Evolutionary conservation across 2,113 vertebrate genomes (phyloP).

Genomic region (Podilymbus podiceps): DNA sequence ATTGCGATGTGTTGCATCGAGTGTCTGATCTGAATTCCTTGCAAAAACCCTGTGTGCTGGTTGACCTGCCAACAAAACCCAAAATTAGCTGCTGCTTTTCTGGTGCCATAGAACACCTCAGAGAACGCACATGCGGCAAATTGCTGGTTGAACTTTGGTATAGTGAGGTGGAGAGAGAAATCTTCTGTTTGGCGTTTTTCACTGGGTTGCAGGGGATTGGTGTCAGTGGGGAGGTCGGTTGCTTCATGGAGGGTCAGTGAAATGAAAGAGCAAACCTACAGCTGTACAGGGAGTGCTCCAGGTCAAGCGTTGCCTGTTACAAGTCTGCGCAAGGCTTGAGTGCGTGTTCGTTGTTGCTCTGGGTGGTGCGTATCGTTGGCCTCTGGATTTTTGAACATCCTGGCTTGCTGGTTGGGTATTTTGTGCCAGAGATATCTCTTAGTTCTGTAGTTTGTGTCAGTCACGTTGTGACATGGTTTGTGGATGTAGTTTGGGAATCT

Average conservation of each 20-base stretch:
- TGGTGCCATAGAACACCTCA: accelerated
- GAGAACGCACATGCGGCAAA: accelerated
- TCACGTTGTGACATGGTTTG: accelerated
- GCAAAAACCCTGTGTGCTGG: not conserved
- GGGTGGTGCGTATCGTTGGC: accelerated
- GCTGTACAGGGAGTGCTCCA: not conserved
- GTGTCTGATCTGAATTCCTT: not conserved
- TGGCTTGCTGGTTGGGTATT: not conserved
- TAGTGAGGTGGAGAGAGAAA: not conserved
- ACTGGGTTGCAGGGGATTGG: not conserved
- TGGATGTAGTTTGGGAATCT: not conserved
- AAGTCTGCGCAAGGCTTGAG: not conserved
- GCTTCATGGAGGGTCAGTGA: accelerated
- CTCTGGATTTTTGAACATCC: not conserved
- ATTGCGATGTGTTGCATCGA: accelerated
- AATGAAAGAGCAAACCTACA: too few species aligned
- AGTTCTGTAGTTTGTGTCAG: not conserved
- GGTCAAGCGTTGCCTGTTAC: accelerated
- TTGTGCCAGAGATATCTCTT: not conserved
- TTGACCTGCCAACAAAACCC: not conserved
- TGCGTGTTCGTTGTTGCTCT: accelerated
- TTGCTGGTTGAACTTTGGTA: accelerated
- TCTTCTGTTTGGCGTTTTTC: not conserved
- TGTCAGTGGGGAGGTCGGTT: not conserved
- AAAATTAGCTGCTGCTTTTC: not conserved